Evolutionary conservation across 2,888 invertebrate species (phyloP), one percentile per base, ranked within the genome.

Genomic region (Antheraea assamensis): DNA sequence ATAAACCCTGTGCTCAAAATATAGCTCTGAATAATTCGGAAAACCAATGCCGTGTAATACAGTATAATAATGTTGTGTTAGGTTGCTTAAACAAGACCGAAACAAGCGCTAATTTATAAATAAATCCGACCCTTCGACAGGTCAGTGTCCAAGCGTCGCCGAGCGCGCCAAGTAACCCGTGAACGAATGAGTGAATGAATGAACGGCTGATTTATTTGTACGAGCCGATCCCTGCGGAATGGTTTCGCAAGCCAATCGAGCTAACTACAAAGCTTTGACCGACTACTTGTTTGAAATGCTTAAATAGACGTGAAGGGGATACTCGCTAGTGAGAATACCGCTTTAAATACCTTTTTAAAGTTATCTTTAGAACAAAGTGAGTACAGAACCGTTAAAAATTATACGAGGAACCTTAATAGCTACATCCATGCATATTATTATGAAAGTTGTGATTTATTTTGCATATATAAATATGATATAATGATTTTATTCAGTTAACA

Each of bases 131-230:
- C 79, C 79, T 78, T 78, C 78, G 77, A 77, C 81, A 82, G 79
- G 82, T 80, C 82, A 81, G 74, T 79, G 81, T 82, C 76, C 78
- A 78, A 72, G 73, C 76, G 76, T 68, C 68, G 77, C 74, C 74
- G 74, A 72, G 74, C 68, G 72, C 19, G 72, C 72, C 76, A 77
- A 81, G 78, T 77, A 82, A 79, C 77, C 76, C 76, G 80, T 80
- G 81, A 82, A 80, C 79, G 81, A 81, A 78, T 78, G 85, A 85
- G 79, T 81, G 84, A 87, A 78, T 82, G 87, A 85, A 78, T 87
- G 90, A 89, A 83, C 84, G 84, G 79, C 83, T 88, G 88, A 89
- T 87, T 89, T 90, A 90, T 90, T 90, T 87, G 88, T 85, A 83
- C 82, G 80, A 81, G 76, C 82, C 85, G 81, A 79, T 85, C 83